Conservation (phyloP, 2,113 vertebrate species). For the Microcebus murinus region DNA sequence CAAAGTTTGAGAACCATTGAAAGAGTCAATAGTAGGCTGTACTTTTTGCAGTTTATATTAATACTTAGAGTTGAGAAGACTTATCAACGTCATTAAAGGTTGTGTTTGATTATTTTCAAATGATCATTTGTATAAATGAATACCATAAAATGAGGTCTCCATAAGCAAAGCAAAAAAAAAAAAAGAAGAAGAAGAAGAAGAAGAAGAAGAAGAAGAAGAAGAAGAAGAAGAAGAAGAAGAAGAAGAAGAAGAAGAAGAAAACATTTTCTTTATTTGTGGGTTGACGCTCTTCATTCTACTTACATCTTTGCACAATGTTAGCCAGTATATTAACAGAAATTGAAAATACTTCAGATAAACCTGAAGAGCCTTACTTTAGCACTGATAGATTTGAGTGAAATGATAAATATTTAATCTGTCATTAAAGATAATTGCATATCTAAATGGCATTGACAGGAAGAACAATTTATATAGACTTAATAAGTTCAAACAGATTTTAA, state of each 20-base stretch:
- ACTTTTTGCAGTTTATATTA: background rate
- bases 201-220: too few species aligned
- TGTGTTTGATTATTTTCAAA: background rate
- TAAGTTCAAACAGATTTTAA: background rate
- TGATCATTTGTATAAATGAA: background rate
- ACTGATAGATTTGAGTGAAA: background rate
- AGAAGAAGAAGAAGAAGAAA: too few species aligned
- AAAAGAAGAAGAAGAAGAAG: too few species aligned
- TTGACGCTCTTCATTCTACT: background rate
- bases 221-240: background rate
- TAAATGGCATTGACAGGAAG: background rate
- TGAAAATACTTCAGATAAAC: background rate
- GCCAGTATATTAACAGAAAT: background rate
- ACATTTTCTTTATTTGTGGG: background rate
- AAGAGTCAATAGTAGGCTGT: background rate
- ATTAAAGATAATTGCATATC: background rate
- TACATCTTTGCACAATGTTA: background rate
- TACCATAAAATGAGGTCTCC: background rate
- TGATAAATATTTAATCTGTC: background rate
- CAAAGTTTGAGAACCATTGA: background rate
- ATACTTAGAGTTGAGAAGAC: background rate
- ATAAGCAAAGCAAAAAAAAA: background rate
- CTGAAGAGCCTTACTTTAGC: background rate
- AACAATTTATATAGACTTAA: background rate
- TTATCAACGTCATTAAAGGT: background rate